phyloP scores from a whole-genome alignment of 2,113 vertebrate genomes.

The Maccullochella peelii region DNA sequence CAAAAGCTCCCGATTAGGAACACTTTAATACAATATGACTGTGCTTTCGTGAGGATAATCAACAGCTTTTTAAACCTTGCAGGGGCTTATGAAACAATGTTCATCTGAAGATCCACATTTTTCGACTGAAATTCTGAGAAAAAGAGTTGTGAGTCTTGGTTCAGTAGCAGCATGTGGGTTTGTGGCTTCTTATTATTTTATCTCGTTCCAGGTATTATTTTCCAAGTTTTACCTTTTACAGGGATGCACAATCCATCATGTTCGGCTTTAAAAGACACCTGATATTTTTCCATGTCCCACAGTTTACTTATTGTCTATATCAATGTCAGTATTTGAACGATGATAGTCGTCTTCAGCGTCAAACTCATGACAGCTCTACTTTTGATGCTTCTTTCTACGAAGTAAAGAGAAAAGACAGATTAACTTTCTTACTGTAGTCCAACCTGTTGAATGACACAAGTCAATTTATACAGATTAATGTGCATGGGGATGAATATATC shows the following conservation, averaged over 20 bases:
- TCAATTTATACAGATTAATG: not conserved
- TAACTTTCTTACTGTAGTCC: constrained; percentile 2
- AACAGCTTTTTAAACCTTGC: constrained; percentile 11
- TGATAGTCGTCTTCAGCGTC: not conserved
- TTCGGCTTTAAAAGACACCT: constrained; percentile 43
- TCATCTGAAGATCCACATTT: not conserved
- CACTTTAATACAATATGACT: not conserved
- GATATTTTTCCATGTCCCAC: constrained; percentile 34
- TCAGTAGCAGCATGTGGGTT: constrained; percentile 34
- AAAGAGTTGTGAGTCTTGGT: constrained; percentile 13
- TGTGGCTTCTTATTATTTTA: constrained; percentile 32
- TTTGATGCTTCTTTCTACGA: constrained; percentile 26
- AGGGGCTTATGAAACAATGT: not conserved
- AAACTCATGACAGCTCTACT: not conserved
- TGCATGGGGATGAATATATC: not conserved
- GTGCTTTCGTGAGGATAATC: constrained; percentile 19
- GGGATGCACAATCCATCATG: constrained; percentile 54
- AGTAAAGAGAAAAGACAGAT: not conserved
- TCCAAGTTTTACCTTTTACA: constrained; percentile 19
- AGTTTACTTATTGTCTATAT: constrained; percentile 25
- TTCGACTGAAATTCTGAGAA: constrained; percentile 11
- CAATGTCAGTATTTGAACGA: constrained; percentile 26
- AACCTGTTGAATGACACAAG: constrained; percentile 15
- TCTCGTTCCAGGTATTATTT: constrained; percentile 48
- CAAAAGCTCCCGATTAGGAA: not conserved